Conservation (phyloP, 35 echinoderm and acorn worm species). For the Lytechinus variegatus region DNA sequence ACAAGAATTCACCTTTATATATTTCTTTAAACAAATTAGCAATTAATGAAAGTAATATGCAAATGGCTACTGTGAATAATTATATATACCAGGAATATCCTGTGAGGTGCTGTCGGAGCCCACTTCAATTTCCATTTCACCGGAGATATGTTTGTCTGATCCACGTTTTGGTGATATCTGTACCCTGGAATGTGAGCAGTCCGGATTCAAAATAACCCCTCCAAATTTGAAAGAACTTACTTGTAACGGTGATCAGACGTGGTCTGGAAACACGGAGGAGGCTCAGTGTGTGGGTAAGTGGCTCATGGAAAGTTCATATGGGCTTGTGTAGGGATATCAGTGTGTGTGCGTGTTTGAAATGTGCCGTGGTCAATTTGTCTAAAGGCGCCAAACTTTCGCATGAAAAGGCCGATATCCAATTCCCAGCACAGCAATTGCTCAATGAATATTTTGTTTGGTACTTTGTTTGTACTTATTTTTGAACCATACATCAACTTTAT, state of each 20-base stretch:
- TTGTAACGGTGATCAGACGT: conserved; percentile 46
- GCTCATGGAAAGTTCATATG: not conserved
- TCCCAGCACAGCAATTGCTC: no score
- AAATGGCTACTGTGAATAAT: not conserved
- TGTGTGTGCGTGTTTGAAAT: no score
- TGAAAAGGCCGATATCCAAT: no score
- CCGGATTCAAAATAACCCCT: conserved; percentile 61
- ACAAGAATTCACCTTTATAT: no score
- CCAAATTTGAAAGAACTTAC: not conserved
- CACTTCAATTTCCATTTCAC: conserved; percentile 19
- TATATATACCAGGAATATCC: not conserved
- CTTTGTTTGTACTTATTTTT: no score
- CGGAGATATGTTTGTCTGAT: conserved; percentile 31
- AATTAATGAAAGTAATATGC: no score
- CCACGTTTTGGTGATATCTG: conserved; percentile 52
- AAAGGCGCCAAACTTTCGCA: no score
- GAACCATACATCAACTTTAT: no score
- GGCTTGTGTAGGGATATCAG: no score
- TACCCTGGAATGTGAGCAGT: conserved; percentile 41
- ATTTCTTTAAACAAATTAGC: no score
- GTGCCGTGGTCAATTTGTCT: no score
- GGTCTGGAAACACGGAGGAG: not conserved
- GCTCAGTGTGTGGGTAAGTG: not conserved
- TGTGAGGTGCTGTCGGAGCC: not conserved
- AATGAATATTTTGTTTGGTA: no score